Evolutionary conservation across 2,888 invertebrate genomes (phyloP), one percentile per base, ranked within the genome.

Genomic region (Lampropteryx suffumata): DNA sequence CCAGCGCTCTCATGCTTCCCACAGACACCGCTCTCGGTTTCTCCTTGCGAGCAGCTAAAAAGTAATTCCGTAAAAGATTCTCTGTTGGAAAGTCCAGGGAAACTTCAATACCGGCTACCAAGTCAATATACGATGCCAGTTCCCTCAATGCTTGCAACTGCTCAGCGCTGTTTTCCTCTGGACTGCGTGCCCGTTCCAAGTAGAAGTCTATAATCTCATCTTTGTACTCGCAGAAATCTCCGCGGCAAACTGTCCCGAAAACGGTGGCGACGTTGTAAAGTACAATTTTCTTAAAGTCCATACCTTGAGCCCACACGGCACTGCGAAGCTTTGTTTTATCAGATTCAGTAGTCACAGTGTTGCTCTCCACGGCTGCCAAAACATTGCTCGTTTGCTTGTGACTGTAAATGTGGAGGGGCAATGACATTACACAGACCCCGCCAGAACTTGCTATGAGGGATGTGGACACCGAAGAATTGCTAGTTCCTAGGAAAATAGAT

Each of bases 221-320:
- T 27, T 64, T 67, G 46, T 75, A 73, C 52, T 87, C 81, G 0
- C 79, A 76, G 27, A 65, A 69, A 58, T 90, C 87, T 2, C 84
- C 88, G 26, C 84, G 71, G 48, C 82, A 82, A 12, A 83, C 69
- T 7, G 74, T 76, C 2, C 85, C 84, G 44, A 90, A 90, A 1
- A 90, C 71, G 47, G 69, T 82, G 3, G 82, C 81, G 1, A 87
- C 69, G 33, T 90, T 85, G 39, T 67, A 68, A 1, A 87, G 50
- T 7, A 63, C 59, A 17, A 76, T 74, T 64, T 84, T 89, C 58
- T 86, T 88, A 6, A 82, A 80, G 56, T 88, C 79, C 65, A 72
- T 80, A 5, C 83, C 84, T 57, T 84, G 84, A 0, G 84, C 84
- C 90, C 90, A 90, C 30, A 90, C 71, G 1, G 87, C 84, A 43